Evolutionary conservation across 2,797 vertebrate species (phyloP).

Genomic region (Brachyalestes nurse): DNA sequence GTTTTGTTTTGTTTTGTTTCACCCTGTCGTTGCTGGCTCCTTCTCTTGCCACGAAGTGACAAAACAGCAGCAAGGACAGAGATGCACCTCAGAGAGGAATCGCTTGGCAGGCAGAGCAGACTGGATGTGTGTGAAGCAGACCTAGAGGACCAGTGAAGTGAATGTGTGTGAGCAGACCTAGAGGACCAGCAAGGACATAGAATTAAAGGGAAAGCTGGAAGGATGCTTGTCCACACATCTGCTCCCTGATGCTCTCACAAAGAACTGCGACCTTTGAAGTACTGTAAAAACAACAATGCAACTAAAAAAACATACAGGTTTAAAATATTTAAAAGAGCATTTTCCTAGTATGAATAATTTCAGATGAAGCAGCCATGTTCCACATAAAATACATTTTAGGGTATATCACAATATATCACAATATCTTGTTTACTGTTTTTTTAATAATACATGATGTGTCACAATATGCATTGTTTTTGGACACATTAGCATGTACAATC

Average conservation of each 20-base stretch:
- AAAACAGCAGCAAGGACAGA: neutral
- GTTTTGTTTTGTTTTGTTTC: neutral
- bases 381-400: no score
- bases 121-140: neutral
- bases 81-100: neutral
- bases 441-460: no score
- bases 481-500: no score
- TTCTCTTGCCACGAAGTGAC: neutral
- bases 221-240: neutral
- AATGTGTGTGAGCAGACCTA: neutral
- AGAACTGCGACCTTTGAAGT: slow-evolving; percentile 14
- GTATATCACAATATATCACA: no score
- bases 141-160: neutral
- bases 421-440: no score
- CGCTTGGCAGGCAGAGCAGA: neutral
- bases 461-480: no score
- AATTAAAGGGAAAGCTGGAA: slow-evolving; percentile 4
- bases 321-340: no score
- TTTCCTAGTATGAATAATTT: no score
- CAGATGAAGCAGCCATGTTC: no score
- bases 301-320: no score
- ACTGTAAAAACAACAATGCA: neutral
- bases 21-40: neutral
- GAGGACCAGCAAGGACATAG: neutral
- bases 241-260: neutral